Evolutionary conservation across 2,113 vertebrate species (phyloP).

Genomic region (Opisthocomus hoazin): DNA sequence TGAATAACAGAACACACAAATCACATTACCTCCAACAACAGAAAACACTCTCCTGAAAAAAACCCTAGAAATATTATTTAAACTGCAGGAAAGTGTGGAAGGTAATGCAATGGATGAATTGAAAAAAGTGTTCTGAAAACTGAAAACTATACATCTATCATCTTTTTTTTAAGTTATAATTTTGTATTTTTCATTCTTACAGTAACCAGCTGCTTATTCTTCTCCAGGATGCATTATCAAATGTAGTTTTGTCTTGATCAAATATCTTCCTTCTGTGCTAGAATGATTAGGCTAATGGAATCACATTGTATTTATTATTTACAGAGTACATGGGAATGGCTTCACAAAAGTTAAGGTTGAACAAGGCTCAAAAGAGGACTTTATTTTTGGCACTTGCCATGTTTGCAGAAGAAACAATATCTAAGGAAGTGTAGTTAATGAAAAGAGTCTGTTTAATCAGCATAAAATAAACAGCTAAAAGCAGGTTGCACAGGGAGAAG

Average conservation of each 20-base stretch:
- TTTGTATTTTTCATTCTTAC: not conserved
- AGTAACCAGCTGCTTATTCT: not conserved
- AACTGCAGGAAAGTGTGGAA: not conserved
- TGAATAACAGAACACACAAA: not conserved
- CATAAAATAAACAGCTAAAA: conserved; percentile 63
- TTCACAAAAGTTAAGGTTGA: conserved; percentile 43
- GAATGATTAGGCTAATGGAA: conserved; percentile 21
- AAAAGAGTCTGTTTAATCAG: conserved; percentile 51
- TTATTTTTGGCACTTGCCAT: conserved; percentile 41
- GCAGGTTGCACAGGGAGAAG: conserved; percentile 7
- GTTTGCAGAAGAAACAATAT: conserved; percentile 52
- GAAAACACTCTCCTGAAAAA: not conserved
- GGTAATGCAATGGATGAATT: accelerated
- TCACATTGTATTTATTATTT: conserved; percentile 50
- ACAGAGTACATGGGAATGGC: conserved; percentile 45
- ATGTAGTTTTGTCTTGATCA: not conserved
- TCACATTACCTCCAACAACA: not conserved
- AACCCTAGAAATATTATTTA: not conserved
- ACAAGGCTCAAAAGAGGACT: conserved; percentile 27
- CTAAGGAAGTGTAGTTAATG: conserved; percentile 58
- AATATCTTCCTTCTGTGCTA: not conserved
- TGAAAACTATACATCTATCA: not conserved
- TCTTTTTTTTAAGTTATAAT: not conserved
- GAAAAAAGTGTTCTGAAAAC: not conserved
- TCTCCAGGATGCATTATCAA: not conserved